Evolutionary conservation across 2,888 invertebrate genomes (phyloP).

Genomic region (Polydrusus pterygomalis): DNA sequence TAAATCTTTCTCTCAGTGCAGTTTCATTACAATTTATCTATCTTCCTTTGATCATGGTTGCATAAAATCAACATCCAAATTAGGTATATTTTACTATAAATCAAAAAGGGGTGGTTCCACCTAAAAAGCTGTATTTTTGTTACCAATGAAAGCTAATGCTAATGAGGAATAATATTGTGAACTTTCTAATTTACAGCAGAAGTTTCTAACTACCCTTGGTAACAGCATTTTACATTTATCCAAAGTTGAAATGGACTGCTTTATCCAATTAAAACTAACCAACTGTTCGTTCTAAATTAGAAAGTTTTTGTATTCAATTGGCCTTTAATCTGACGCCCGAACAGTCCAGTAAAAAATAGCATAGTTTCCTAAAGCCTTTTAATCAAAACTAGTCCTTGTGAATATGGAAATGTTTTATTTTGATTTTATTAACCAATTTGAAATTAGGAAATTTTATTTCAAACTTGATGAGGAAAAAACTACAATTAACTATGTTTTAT

Average conservation of each 20-base stretch:
- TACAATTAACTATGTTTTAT: no score
- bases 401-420: no score
- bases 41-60: no score
- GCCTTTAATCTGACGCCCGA: background rate
- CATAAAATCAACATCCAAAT: no score
- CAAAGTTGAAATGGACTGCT: background rate
- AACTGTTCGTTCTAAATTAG: background rate
- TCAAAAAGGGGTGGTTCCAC: background rate
- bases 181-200: background rate
- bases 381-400: background rate
- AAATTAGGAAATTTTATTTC: no score
- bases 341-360: no score
- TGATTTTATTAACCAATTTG: no score
- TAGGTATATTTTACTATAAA: no score
- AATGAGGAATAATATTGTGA: background rate
- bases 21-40: no score
- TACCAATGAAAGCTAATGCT: background rate
- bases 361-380: background rate
- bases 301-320: background rate
- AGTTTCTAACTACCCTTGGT: background rate
- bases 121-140: background rate
- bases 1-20: no score
- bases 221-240: background rate
- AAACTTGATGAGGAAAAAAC: no score
- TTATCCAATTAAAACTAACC: constrained; percentile 1